Percentiles rank a stretch among this genome's conserved stretches.
phyloP scores from a whole-genome alignment of 2,113 vertebrate species.

The Hemicordylus capensis region DNA sequence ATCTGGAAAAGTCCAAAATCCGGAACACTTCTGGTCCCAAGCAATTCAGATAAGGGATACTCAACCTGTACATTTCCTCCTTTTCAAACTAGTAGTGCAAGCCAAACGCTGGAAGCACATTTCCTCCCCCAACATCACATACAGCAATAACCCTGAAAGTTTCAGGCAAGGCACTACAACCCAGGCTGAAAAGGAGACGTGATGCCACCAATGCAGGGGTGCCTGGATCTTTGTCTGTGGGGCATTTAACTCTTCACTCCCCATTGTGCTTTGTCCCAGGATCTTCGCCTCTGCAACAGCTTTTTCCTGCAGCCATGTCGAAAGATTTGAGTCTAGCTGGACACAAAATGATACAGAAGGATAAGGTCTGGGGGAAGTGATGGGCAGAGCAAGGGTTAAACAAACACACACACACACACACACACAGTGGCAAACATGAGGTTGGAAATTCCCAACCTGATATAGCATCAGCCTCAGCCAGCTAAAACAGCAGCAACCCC shows the following conservation, averaged over 20 bases:
- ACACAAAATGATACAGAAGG: not conserved
- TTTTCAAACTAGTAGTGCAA: not conserved
- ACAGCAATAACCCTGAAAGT: not conserved
- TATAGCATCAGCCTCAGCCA: not conserved
- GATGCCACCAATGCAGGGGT: not conserved
- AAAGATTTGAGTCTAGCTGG: not conserved
- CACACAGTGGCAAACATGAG: not conserved
- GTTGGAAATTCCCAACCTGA: not conserved
- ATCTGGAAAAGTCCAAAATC: no score
- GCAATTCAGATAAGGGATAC: no score
- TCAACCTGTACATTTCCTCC: not conserved
- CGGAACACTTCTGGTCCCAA: no score
- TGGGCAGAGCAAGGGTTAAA: no score
- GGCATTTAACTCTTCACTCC: not conserved
- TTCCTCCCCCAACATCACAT: not conserved
- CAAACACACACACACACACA: not conserved
- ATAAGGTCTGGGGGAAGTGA: no score
- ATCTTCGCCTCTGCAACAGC: not conserved
- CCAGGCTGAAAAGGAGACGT: not conserved
- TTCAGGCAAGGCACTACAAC: no score
- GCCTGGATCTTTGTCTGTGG: no score
- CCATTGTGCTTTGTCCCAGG: not conserved
- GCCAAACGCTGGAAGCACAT: not conserved
- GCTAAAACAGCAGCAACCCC: not conserved
- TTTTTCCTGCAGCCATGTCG: no score